phyloP scores from a whole-genome alignment of 2,888 invertebrate species.

The Leptogaster cylindrica region DNA sequence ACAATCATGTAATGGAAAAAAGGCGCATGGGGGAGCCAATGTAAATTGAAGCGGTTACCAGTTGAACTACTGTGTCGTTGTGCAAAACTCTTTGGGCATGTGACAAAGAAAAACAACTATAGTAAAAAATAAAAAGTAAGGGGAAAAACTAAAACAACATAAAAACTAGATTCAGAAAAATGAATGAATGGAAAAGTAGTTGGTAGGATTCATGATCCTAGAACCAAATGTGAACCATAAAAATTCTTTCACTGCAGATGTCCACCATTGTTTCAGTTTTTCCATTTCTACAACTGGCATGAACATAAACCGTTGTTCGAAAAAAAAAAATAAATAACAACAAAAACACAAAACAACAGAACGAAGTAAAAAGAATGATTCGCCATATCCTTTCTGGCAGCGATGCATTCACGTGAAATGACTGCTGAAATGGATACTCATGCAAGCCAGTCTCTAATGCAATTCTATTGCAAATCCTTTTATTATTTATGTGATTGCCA shows the following conservation, averaged over 20 bases:
- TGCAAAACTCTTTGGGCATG: too few species aligned
- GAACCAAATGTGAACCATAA: background rate
- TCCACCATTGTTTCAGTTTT: background rate
- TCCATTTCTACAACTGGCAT: background rate
- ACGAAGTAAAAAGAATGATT: too few species aligned
- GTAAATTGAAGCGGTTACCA: background rate
- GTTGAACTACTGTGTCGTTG: too few species aligned
- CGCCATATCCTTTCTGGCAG: background rate
- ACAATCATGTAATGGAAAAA: too few species aligned
- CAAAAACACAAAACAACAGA: too few species aligned
- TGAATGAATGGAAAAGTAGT: background rate
- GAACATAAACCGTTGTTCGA: background rate
- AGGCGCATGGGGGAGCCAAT: too few species aligned
- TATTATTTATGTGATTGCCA: constrained; percentile 24
- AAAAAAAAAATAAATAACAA: background rate
- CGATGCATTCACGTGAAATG: background rate
- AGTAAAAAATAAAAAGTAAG: too few species aligned
- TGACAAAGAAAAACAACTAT: too few species aligned
- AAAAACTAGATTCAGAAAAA: too few species aligned
- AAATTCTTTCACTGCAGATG: background rate
- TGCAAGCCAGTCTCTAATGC: background rate
- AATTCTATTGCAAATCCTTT: background rate
- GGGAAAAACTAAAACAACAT: too few species aligned
- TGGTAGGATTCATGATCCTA: background rate
- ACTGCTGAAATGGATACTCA: background rate